These are phyloP conservation scores for Conomelus anceps DNA, from an alignment of 2,888 invertebrate genomes.

Conservation along the genomic window DNA sequence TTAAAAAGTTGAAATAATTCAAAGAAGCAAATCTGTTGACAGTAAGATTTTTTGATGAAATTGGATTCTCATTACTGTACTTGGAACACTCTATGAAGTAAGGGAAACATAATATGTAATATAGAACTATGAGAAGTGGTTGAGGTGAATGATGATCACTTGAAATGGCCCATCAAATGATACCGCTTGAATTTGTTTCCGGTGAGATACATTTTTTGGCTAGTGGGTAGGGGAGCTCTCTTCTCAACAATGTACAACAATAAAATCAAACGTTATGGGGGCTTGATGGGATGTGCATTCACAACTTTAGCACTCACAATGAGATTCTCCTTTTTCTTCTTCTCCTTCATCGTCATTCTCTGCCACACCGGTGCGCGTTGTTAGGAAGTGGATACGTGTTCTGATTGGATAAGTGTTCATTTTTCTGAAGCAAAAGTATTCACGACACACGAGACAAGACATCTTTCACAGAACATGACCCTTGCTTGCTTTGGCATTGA, in stretches of 20 bases:
- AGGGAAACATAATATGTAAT: background rate
- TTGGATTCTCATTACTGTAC: background rate
- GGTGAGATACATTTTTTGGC: background rate
- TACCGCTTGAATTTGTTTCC: background rate
- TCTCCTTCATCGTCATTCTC: background rate
- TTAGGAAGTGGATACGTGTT: no score
- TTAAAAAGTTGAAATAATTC: no score
- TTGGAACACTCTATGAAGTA: background rate
- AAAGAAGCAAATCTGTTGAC: no score
- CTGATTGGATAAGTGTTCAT: no score
- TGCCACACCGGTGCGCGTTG: no score
- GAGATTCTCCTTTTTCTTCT: background rate
- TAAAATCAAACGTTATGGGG: background rate
- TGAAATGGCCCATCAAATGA: background rate
- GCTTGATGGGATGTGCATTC: background rate
- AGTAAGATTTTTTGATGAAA: no score
- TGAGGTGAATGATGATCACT: background rate
- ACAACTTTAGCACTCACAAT: background rate
- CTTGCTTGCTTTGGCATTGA: no score
- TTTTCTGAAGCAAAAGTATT: no score
- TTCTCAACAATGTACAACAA: background rate
- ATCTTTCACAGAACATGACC: no score
- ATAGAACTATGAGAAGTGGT: background rate
- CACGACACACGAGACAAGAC: no score
- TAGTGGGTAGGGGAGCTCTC: background rate